phyloP scores from a whole-genome alignment of 23 tunicate genomes.

The Trididemnum clinides region DNA sequence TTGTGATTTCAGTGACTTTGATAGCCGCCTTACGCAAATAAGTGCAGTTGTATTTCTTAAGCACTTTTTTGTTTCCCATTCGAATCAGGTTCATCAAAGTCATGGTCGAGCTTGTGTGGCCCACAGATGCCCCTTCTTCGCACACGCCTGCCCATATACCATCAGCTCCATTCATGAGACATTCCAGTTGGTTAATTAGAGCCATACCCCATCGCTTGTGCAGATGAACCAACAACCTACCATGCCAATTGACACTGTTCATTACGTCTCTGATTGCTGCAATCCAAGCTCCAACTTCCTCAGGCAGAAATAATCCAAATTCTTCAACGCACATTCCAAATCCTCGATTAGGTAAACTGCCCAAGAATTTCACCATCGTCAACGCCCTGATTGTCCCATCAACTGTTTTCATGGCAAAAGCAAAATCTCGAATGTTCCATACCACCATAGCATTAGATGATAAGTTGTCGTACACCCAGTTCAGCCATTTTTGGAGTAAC shows the following conservation, averaged over 20 bases:
- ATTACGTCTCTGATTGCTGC: slow-evolving; percentile 25
- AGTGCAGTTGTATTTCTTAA: slow-evolving; percentile 14
- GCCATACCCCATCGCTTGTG: slow-evolving; percentile 38
- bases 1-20: slow-evolving; percentile 28
- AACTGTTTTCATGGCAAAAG: slow-evolving; percentile 21
- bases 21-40: slow-evolving; percentile 30
- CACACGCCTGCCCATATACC: slow-evolving; percentile 42
- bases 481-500: slow-evolving; percentile 5
- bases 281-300: slow-evolving; percentile 40
- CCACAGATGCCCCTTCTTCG: slow-evolving; percentile 36
- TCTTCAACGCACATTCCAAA: slow-evolving; percentile 35
- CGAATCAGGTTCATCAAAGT: slow-evolving; percentile 31
- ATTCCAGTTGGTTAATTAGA: slow-evolving; percentile 11
- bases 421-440: slow-evolving; percentile 16
- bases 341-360: slow-evolving; percentile 27
- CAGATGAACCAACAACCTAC: slow-evolving; percentile 14
- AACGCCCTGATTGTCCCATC: slow-evolving; percentile 1
- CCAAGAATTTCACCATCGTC: neutral
- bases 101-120: slow-evolving; percentile 28
- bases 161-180: slow-evolving; percentile 39
- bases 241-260: slow-evolving; percentile 29
- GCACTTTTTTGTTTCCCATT: slow-evolving; percentile 42
- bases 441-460: slow-evolving; percentile 7
- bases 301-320: slow-evolving; percentile 17
- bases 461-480: slow-evolving; percentile 32